A percentile compares a stretch with the other conserved stretches of the same genome.
Conservation (phyloP, 1,140 invertebrate genomes). For the Drosophila tristis region DNA sequence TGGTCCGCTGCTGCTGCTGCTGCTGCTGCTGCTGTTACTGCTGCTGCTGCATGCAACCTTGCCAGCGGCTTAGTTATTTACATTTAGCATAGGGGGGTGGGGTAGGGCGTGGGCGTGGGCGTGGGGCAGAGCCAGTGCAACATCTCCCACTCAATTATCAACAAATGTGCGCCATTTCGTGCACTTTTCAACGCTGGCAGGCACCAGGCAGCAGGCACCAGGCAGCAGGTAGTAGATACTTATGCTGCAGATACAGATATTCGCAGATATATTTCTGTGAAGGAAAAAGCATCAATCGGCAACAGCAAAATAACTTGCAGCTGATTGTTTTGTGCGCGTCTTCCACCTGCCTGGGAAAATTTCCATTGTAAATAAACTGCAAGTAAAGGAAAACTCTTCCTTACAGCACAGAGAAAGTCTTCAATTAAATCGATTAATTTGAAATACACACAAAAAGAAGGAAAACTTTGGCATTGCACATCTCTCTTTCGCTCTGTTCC, state of each 20-base stretch:
- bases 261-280: not conserved
- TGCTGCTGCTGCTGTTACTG: too few relatives aligned
- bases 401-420: constrained; percentile 42
- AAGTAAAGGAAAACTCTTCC: constrained; percentile 58
- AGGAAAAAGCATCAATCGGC: constrained; percentile 53
- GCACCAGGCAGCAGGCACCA: not conserved
- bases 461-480: constrained; percentile 40
- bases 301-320: constrained; percentile 48
- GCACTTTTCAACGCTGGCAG: constrained; percentile 51
- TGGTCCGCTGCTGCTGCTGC: not conserved
- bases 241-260: constrained; percentile 1
- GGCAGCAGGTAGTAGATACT: not conserved
- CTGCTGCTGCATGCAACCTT: constrained; percentile 25
- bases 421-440: constrained; percentile 81
- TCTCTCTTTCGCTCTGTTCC: not conserved
- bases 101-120: not conserved
- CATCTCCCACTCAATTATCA: constrained; percentile 43
- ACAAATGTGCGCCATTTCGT: constrained; percentile 61
- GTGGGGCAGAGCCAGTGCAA: constrained; percentile 2
- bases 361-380: constrained; percentile 68
- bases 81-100: constrained; percentile 10
- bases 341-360: constrained; percentile 24
- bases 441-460: constrained; percentile 49
- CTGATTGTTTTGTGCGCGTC: constrained; percentile 56
- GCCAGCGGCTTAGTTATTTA: constrained; percentile 55